Evolutionary conservation across 1,140 invertebrate species (phyloP), one percentile per base, ranked within the genome.

Genomic region (Cheumatopsyche charites): DNA sequence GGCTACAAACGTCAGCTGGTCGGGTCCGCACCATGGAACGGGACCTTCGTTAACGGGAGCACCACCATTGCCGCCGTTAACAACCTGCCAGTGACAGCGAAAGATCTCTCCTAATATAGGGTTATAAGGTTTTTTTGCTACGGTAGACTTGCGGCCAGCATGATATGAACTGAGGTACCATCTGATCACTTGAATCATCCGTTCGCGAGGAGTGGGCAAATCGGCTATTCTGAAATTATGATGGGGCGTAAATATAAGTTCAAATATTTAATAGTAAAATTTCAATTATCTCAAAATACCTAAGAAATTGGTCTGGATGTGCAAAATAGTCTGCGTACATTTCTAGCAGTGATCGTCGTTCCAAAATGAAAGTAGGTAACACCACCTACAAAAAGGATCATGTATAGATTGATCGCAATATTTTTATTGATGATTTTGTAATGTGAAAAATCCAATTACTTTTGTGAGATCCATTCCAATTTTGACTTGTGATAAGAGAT

Each of bases 251-350:
- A 66, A 45, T 66, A 47, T 9, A 42, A 15, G 12, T 41, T 15
- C 21, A 49, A 5, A 13, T 21, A 7, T 19, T 19, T 5, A 9
- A 19, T 21, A 55, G 15, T 17, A 47, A 62, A 58, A 47, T 29
- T 0, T 17, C 26, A 63, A 67, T 26, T 13, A 58, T 62, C 19
- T 21, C 23, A 52, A 12, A 36, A 55, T 71, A 98, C 96, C 91
- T 93, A 70, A 97, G 88, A 83, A 99, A 96, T 77, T 98, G 88
- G 84, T 98, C 95, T 0, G 96, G 94, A 88, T 98, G 97, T 21
- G 96, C 95, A 86, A 98, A 98, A 80, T 97, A 98, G 86, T 98
- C 96, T 13, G 96, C 94, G 80, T 98, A 96, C 94, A 98, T 98
- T 84, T 98, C 97, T 43, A 99, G 84, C 42, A 99, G 87, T 0